Percentiles rank a stretch among this genome's conserved stretches.
phyloP scores from a whole-genome alignment of 2,113 vertebrate species.

The Chaenocephalus aceratus region DNA sequence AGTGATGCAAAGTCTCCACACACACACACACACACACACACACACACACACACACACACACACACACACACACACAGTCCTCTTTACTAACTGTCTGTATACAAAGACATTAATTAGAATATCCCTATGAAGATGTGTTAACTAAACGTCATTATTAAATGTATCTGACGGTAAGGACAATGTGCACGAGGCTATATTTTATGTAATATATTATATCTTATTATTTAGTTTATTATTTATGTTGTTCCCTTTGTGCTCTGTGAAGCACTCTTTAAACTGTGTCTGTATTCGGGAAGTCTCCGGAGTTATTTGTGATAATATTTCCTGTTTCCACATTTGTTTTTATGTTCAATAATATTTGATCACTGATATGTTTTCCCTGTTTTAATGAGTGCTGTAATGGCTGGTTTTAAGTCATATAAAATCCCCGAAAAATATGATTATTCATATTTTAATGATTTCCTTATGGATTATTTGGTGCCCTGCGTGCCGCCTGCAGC shows the following conservation, averaged over 20 bases:
- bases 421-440: background rate
- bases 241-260: background rate
- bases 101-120: too few relatives aligned
- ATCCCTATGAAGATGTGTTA: too few relatives aligned
- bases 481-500: background rate
- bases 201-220: background rate
- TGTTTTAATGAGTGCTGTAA: constrained; percentile 17
- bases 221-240: background rate
- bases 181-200: too few relatives aligned
- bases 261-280: background rate
- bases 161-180: too few relatives aligned
- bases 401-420: constrained; percentile 7
- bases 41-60: too few relatives aligned
- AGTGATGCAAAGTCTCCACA: too few relatives aligned
- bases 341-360: background rate
- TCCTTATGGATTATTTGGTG: too few relatives aligned
- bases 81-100: too few relatives aligned
- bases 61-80: too few relatives aligned
- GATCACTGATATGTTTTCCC: constrained; percentile 5
- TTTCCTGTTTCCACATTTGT: background rate
- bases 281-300: background rate
- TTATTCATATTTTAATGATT: background rate
- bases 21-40: too few relatives aligned
- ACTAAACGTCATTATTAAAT: too few relatives aligned
- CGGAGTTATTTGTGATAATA: background rate